phyloP scores from a whole-genome alignment of 2,113 vertebrate species.

The Gallinago media region DNA sequence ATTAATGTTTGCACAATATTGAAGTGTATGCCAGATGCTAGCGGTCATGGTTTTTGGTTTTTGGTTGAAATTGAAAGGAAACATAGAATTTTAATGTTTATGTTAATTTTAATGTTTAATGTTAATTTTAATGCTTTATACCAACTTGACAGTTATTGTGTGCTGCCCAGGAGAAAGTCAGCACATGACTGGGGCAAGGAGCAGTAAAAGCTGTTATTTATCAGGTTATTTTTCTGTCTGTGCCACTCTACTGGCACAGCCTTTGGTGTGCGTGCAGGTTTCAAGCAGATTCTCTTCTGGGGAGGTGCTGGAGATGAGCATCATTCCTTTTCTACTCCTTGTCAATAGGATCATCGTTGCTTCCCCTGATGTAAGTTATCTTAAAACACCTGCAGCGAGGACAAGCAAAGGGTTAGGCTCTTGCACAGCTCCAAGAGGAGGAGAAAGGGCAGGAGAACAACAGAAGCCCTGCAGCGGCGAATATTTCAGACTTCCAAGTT shows the following conservation, averaged over 20 bases:
- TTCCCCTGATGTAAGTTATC: background rate
- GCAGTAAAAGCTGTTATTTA: background rate
- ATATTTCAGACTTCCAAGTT: background rate
- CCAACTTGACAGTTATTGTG: background rate
- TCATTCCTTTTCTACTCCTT: background rate
- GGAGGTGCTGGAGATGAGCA: background rate
- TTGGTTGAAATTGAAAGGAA: background rate
- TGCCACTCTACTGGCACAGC: background rate
- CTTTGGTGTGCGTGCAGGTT: accelerated
- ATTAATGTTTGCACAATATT: slow-evolving; percentile 63
- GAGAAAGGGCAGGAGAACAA: slow-evolving; percentile 6
- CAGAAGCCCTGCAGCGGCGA: background rate
- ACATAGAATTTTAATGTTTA: background rate
- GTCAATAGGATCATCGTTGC: background rate
- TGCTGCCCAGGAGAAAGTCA: background rate
- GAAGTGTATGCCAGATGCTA: slow-evolving; percentile 57
- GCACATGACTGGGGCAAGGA: background rate
- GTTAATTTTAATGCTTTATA: background rate
- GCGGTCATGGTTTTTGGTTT: background rate
- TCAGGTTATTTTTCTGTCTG: background rate
- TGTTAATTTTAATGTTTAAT: too few species aligned
- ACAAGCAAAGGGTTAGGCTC: background rate
- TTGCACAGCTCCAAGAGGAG: background rate
- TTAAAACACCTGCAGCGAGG: background rate
- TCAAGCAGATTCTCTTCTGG: background rate